Evolutionary conservation across 2,797 vertebrate species (phyloP), one percentile per base, ranked within the genome.

Genomic region (Zenarchopterus dispar): DNA sequence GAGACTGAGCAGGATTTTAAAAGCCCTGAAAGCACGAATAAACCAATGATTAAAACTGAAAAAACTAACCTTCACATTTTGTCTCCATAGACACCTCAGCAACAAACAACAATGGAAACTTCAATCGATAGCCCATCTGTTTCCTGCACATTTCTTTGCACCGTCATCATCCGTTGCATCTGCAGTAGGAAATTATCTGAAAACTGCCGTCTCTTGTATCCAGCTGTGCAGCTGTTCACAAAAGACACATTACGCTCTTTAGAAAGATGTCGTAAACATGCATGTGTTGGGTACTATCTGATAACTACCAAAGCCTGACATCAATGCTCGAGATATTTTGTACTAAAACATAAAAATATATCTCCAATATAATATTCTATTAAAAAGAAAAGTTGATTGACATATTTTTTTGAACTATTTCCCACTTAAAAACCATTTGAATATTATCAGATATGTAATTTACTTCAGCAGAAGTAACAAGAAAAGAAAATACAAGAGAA

Each of bases 151-250:
- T 56, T 59, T 46, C 56, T 73, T 48, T 59, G 48, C 33, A 13
- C 33, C 33, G 10, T 11, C 33, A 36, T 36, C 33, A 36, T 36
- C 33, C 2, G 13, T 36, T 36, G 33, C 83, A 89, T 86, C 72
- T 86, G 85, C 63, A 57, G 54, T 19, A 68, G 75, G 66, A 88
- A 82, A 81, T 67, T 77, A 81, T 90, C 79, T 89, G 88, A 75
- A 91, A 92, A 77, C 58, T 70, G 87, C 88, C 78, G 64, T 84
- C 77, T 84, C 55, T 79, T 84, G 73, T 89, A 90, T 91, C 86
- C 80, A 75, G 58, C 85, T 87, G 90, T 87, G 71, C 78, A 90
- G 84, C 81, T 62, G 39, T 64, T 55, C 68, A 69, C 60, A 69
- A 54, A 69, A 56, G 64, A 39, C 41, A 23, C 56, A 55, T 74